Evolutionary conservation across 2,888 invertebrate genomes (phyloP), one percentile per base, ranked within the genome.

Genomic region (Gastrophysa polygoni): DNA sequence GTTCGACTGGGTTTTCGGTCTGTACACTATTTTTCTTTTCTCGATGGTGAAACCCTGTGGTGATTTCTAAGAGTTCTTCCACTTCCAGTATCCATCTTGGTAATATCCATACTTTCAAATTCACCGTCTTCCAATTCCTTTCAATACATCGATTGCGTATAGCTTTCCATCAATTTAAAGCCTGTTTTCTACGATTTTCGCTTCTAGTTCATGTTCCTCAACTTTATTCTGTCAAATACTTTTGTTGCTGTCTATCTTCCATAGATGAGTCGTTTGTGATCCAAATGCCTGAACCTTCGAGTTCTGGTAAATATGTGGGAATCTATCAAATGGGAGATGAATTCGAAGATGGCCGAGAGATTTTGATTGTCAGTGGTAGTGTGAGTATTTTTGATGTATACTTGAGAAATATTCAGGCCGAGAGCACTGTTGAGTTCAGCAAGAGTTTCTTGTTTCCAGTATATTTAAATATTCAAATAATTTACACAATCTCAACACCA

Each of bases 11-110:
- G 20, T 20, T 47, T 47, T 47, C 11, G 47, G 47, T 18, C 47
- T 47, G 10, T 47, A 20, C 21, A 47, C 7, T 47, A 47, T 47
- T 47, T 47, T 47, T 47, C 47, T 18, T 16, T 46, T 46, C 46
- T 46, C 8, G 18, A 20, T 21, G 21, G 20, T 47, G 21, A 47
- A 47, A n/a, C 47, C 47, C 20, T 47, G 47, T 47, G 47, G 18
- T 21, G 47, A 20, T 20, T 21, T n/a, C 20, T 47, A 20, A 16
- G 11, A 3, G 7, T 16, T 46, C 21, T 18, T 20, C 20, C 21
- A 47, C 21, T 47, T 20, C 21, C 47, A n/a, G 21, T 11, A 16
- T 46, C 17, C 16, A 3, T 8, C 46, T 47, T 8, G 21, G 5
- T 17, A 18, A 20, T 18, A 11, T 47, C 47, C 20, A 11, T 21